A percentile compares a stretch with the other conserved stretches of the same genome.
These are phyloP conservation scores for Oncopeltus fasciatus DNA, from an alignment of 1,140 invertebrate genomes.

Conservation along the genomic window DNA sequence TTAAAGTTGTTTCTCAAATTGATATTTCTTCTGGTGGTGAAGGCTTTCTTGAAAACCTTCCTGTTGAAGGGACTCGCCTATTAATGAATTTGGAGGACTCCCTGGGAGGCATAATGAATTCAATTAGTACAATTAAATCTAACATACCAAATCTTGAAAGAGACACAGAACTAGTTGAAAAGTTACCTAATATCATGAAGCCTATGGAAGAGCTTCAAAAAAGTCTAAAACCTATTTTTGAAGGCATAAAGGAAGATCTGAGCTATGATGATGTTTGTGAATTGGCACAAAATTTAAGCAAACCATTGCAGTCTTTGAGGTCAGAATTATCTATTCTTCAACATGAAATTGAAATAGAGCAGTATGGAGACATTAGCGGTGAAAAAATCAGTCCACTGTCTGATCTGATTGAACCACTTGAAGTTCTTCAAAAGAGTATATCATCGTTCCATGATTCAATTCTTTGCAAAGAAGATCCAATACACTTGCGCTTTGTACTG, in stretches of 20 bases:
- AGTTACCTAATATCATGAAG: slow-evolving; percentile 20
- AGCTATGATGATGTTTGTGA: slow-evolving; percentile 18
- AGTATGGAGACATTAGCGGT: slow-evolving; percentile 17
- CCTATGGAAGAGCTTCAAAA: slow-evolving; percentile 23
- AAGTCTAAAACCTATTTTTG: slow-evolving; percentile 18
- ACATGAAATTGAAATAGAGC: slow-evolving; percentile 25
- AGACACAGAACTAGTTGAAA: slow-evolving; percentile 11
- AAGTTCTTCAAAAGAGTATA: slow-evolving; percentile 22
- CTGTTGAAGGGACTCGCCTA: slow-evolving; percentile 19
- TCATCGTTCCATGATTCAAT: slow-evolving; percentile 23
- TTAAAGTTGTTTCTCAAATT: slow-evolving; percentile 31
- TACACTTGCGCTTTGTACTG: slow-evolving; percentile 23
- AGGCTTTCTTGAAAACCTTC: slow-evolving; percentile 22
- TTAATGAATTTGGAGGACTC: slow-evolving; percentile 22
- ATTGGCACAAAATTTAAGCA: slow-evolving; percentile 22
- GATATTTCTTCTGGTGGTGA: slow-evolving; percentile 17
- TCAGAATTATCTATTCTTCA: slow-evolving; percentile 24
- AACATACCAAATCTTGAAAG: slow-evolving; percentile 8
- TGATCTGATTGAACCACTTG: slow-evolving; percentile 20
- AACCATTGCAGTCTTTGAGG: slow-evolving; percentile 23
- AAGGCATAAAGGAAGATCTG: slow-evolving; percentile 14
- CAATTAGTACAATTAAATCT: slow-evolving; percentile 21
- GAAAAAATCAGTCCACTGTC: background rate
- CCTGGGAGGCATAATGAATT: slow-evolving; percentile 22
- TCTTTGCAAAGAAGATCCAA: slow-evolving; percentile 22